phyloP scores from a whole-genome alignment of 2,888 invertebrate genomes.

The Melieria crassipennis region DNA sequence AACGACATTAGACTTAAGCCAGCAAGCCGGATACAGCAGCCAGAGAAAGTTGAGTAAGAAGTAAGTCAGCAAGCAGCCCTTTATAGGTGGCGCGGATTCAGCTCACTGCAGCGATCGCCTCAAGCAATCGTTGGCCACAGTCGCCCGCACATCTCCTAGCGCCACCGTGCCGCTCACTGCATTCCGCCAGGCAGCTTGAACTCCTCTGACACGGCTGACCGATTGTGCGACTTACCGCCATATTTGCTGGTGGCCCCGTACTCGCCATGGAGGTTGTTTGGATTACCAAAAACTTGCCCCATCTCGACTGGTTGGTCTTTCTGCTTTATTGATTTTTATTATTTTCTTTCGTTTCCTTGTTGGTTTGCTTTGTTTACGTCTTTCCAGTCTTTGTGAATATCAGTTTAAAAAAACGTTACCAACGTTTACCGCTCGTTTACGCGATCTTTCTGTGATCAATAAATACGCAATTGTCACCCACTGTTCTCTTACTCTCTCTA shows the following conservation, averaged over 20 bases:
- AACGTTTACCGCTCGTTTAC: too few relatives aligned
- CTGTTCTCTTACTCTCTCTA: not conserved
- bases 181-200: too few relatives aligned
- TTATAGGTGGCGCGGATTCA: too few relatives aligned
- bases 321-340: not conserved
- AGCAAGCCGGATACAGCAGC: too few relatives aligned
- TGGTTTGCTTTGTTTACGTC: not conserved
- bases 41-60: too few relatives aligned
- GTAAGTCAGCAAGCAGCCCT: too few relatives aligned
- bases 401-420: too few relatives aligned
- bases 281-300: conserved; percentile 48
- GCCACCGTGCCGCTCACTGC: too few relatives aligned
- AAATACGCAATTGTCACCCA: not conserved
- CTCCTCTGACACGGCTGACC: not conserved
- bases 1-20: not conserved
- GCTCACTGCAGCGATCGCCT: too few relatives aligned
- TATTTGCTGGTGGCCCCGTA: conserved; percentile 47
- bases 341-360: conserved; percentile 17
- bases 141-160: too few relatives aligned
- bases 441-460: not conserved
- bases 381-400: too few relatives aligned
- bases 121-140: too few relatives aligned
- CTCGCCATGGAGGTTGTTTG: conserved; percentile 44
- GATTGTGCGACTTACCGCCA: conserved; percentile 43
- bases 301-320: conserved; percentile 32